phyloP scores from a whole-genome alignment of 1,140 invertebrate genomes.

The Eupeodes corollae region DNA sequence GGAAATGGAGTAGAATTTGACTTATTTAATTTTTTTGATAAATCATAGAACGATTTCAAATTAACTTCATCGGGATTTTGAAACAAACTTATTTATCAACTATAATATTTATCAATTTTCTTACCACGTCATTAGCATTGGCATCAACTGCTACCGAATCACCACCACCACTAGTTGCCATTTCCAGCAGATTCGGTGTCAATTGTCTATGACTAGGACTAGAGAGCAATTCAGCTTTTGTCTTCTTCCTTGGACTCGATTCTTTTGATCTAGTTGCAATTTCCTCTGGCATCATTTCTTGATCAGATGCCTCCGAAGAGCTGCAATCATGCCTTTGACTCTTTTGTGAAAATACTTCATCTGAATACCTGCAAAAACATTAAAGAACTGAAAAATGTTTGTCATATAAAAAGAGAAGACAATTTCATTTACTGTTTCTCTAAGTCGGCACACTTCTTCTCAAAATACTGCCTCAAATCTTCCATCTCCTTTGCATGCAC shows the following conservation, averaged over 20 bases:
- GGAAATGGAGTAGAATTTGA: too few relatives aligned
- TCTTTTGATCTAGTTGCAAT: conserved; percentile 13
- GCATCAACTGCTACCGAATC: conserved; percentile 11
- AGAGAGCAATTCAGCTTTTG: conserved; percentile 23
- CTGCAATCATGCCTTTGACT: conserved; percentile 37
- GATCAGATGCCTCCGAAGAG: conserved; percentile 22
- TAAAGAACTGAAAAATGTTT: conserved; percentile 5
- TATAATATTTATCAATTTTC: conserved; percentile 7
- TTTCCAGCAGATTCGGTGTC: conserved; percentile 18
- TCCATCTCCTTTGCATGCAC: conserved; percentile 63
- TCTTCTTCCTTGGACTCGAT: conserved; percentile 23
- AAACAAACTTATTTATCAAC: too few relatives aligned
- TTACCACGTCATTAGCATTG: conserved; percentile 7
- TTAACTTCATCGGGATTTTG: too few relatives aligned
- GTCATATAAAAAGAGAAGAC: neutral
- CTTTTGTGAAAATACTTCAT: conserved; percentile 58
- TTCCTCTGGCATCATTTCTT: conserved; percentile 25
- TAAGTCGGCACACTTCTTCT: conserved; percentile 62
- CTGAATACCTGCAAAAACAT: conserved; percentile 43
- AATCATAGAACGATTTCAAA: too few relatives aligned
- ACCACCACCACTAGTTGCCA: neutral
- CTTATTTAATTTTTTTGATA: too few relatives aligned
- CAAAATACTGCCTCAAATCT: conserved; percentile 63
- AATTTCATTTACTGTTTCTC: conserved; percentile 55
- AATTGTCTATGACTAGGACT: conserved; percentile 33